Evolutionary conservation across 2,888 invertebrate genomes (phyloP).

Genomic region (Tuta absoluta): DNA sequence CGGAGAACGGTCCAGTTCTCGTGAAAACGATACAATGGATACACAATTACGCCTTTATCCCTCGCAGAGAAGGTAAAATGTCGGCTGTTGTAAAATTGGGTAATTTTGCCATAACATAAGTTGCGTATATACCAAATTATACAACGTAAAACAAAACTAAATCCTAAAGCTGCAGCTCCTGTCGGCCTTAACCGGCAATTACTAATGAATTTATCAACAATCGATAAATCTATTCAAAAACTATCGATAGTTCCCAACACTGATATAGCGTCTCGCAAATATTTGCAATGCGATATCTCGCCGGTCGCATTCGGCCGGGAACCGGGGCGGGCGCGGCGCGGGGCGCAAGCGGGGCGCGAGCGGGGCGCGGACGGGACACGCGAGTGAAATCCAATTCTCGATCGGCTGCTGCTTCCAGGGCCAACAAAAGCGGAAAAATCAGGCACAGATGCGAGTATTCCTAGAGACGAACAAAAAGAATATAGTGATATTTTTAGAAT

Average conservation of each 20-base stretch:
- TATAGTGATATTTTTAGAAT: not conserved
- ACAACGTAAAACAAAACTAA: no score
- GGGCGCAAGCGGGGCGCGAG: not conserved
- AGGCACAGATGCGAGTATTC: slow-evolving; percentile 18
- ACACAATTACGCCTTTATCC: no score
- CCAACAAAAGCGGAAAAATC: slow-evolving; percentile 34
- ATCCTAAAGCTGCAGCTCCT: no score
- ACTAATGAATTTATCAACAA: no score
- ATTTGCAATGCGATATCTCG: slow-evolving; percentile 25
- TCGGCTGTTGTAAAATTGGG: no score
- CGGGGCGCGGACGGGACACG: slow-evolving; percentile 7
- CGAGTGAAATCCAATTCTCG: slow-evolving; percentile 33
- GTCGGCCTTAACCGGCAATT: no score
- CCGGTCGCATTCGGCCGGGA: slow-evolving; percentile 17
- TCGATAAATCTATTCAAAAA: not conserved
- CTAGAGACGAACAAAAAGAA: slow-evolving; percentile 9
- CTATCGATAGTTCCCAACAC: not conserved
- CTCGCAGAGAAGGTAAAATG: no score
- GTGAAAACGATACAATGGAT: no score
- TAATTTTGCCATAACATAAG: no score
- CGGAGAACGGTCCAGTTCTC: no score
- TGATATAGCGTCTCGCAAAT: slow-evolving; percentile 14
- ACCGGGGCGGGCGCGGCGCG: not conserved
- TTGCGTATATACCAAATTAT: no score
- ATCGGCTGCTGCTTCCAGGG: slow-evolving; percentile 24